These are phyloP conservation scores for Hirtodrosophila alboralis DNA, from an alignment of 2,888 invertebrate genomes.

Conservation along the genomic window DNA sequence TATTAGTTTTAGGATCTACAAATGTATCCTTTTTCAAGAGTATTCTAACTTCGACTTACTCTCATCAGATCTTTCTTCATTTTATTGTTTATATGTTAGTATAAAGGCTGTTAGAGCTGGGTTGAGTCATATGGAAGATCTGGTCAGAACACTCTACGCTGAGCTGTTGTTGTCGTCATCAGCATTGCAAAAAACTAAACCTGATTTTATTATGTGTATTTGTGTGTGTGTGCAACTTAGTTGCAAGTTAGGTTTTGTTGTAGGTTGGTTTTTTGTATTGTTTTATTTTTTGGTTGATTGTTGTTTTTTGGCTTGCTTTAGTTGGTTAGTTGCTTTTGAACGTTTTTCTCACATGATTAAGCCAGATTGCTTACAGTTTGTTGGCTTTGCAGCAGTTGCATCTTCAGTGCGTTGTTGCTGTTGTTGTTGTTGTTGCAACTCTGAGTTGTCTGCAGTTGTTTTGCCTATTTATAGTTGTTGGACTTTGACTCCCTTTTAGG, in stretches of 20 bases:
- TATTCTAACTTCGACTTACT: conserved; percentile 27
- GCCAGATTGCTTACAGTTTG: conserved; percentile 74
- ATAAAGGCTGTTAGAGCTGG: conserved; percentile 25
- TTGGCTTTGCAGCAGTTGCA: conserved; percentile 29
- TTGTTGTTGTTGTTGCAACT: conserved; percentile 16
- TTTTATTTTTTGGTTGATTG: conserved; percentile 29
- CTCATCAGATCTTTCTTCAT: conserved; percentile 19
- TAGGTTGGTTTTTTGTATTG: conserved; percentile 19
- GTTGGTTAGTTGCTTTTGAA: conserved; percentile 49
- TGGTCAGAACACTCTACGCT: conserved; percentile 53
- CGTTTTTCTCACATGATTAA: conserved; percentile 80
- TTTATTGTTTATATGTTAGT: conserved; percentile 33
- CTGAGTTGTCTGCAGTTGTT: conserved; percentile 57
- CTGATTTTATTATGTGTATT: conserved; percentile 33
- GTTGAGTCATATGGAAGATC: conserved; percentile 66
- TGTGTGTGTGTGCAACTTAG: conserved; percentile 39
- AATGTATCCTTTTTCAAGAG: conserved; percentile 6
- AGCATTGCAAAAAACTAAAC: conserved; percentile 45
- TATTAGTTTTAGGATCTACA: too few species aligned
- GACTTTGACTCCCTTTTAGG: conserved; percentile 62
- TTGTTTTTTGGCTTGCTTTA: conserved; percentile 33
- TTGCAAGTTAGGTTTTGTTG: conserved; percentile 38
- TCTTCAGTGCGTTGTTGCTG: conserved; percentile 22
- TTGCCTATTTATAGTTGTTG: conserved; percentile 71
- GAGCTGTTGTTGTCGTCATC: conserved; percentile 29